These are phyloP conservation scores for Noctilio leporinus DNA, from an alignment of 2,113 vertebrate species.

Conservation along the genomic window DNA sequence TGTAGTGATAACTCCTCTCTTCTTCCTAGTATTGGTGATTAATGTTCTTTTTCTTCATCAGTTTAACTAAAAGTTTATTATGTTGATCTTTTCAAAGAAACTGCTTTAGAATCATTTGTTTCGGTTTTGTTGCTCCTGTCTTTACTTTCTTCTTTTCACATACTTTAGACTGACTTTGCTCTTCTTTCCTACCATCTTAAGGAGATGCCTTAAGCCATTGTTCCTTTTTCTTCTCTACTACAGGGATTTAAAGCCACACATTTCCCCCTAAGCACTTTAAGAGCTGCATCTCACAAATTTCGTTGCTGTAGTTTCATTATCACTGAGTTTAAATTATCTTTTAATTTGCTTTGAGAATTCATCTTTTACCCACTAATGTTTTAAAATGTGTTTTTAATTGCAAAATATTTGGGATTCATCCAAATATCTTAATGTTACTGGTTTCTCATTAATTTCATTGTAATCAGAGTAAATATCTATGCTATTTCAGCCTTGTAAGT, in stretches of 20 bases:
- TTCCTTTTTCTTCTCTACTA: not conserved
- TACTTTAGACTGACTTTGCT: constrained; percentile 2
- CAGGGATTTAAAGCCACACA: not conserved
- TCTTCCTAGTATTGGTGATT: not conserved
- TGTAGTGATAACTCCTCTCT: not conserved
- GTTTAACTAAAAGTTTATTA: not conserved
- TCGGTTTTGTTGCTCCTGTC: not conserved
- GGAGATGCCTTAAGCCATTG: not conserved
- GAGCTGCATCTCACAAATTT: not conserved
- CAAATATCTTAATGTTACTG: not conserved
- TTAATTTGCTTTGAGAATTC: not conserved
- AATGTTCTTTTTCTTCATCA: not conserved
- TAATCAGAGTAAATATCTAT: not conserved
- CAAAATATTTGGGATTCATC: not conserved
- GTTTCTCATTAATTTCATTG: not conserved
- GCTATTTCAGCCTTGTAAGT: not conserved
- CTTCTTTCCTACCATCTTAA: not conserved
- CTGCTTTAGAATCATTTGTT: not conserved
- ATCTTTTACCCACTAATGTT: not conserved
- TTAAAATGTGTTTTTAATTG: not conserved
- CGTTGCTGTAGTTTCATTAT: not conserved
- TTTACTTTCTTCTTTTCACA: not conserved
- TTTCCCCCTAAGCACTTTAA: not conserved
- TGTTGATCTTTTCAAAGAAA: not conserved
- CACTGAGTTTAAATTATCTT: not conserved